Evolutionary conservation across 1,140 invertebrate genomes (phyloP).

Genomic region (Orchesella cincta): DNA sequence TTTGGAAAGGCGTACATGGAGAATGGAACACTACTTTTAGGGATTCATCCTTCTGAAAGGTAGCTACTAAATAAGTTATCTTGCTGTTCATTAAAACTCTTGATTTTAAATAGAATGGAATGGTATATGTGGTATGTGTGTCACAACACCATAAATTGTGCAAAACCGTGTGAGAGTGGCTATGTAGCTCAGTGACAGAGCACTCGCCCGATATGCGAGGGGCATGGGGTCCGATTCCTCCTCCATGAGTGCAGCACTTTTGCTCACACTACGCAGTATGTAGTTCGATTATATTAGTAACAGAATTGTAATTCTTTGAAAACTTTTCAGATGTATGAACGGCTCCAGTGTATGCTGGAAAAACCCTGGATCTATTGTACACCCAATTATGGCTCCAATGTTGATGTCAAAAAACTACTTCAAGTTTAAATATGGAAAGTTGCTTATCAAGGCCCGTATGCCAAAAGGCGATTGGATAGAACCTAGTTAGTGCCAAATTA

Average conservation of each 20-base stretch:
- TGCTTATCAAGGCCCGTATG: constrained; percentile 58
- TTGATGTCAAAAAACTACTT: constrained; percentile 54
- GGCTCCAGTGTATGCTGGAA: constrained; percentile 34
- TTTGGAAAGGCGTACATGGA: constrained; percentile 62
- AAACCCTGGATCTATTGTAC: neutral
- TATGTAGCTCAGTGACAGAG: no score
- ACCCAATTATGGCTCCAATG: constrained; percentile 56
- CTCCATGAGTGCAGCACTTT: no score
- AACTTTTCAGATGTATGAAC: constrained; percentile 2
- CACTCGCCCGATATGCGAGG: no score
- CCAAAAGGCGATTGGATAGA: constrained; percentile 59
- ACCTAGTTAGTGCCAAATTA: constrained; percentile 54
- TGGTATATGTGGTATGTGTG: no score
- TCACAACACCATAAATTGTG: no score
- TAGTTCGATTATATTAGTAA: no score
- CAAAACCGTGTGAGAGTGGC: no score
- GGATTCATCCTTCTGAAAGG: constrained; percentile 62
- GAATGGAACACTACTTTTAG: constrained; percentile 63
- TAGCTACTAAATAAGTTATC: constrained; percentile 51
- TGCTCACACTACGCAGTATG: neutral
- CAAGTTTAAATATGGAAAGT: constrained; percentile 55
- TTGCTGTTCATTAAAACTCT: no score
- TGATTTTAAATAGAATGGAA: no score
- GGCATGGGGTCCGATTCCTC: no score
- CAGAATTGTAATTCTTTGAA: neutral